Percentiles rank a stretch among this genome's conserved stretches.
Evolutionary conservation across 2,888 invertebrate genomes (phyloP).

Genomic region (Acholoe squamosa): DNA sequence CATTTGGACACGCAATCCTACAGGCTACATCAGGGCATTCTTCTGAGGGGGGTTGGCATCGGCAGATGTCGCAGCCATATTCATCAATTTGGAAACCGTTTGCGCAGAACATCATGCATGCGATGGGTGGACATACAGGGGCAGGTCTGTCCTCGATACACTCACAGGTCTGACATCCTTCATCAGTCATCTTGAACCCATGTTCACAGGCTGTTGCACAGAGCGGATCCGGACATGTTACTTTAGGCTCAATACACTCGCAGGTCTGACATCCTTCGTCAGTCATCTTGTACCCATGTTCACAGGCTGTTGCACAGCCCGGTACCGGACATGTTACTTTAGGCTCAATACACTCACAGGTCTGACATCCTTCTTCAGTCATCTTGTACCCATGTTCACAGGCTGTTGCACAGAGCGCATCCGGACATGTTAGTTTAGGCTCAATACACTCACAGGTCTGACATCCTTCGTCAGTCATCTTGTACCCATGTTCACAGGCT

Average conservation of each 20-base stretch:
- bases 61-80: constrained; percentile 59
- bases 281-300: constrained; percentile 57
- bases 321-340: not conserved
- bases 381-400: constrained; percentile 45
- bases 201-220: constrained; percentile 64
- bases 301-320: constrained; percentile 61
- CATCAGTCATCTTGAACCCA: constrained; percentile 23
- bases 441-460: constrained; percentile 34
- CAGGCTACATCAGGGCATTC: not conserved
- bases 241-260: constrained; percentile 3
- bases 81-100: constrained; percentile 63
- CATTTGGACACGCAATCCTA: not conserved
- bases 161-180: constrained; percentile 39
- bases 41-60: not conserved
- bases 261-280: constrained; percentile 60
- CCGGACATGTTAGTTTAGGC: constrained; percentile 1
- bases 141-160: not conserved
- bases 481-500: not conserved
- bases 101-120: constrained; percentile 64
- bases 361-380: constrained; percentile 26
- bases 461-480: constrained; percentile 47
- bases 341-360: constrained; percentile 48
- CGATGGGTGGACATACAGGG: not conserved
- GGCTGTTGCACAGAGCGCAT: constrained; percentile 3
- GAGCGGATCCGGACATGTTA: not conserved